Base-by-base conservation (phyloP, 2,113 vertebrate genomes). In the Puntigrus tetrazona region DNA sequence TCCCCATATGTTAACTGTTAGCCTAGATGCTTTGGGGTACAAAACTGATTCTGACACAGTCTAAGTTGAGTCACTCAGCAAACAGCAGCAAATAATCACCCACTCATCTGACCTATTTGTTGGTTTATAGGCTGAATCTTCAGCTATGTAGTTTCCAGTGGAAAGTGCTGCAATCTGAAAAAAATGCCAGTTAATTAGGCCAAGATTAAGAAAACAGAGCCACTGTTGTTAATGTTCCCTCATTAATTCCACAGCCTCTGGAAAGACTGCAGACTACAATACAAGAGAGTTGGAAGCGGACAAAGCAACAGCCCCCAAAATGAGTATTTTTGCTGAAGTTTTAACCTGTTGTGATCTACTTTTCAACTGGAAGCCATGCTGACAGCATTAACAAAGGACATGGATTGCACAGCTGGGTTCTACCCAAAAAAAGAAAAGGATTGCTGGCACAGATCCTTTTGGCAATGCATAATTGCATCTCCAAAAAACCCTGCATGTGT, bases 161-260 rank as follows among this genome's bases (percentile, higher is more conserved):
- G 84, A 86, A 89, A 82, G 78, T 67, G 77, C 52, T 76, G 73
- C 82, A 77, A 83, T 81, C 80, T 83, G 55, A 57, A 52, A 25
- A 88, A 41, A 83, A 81, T 84, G 86, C 84, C 82, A 84, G 86
- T 85, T 91, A 92, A 93, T 88, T 90, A 89, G 87, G 88, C 84
- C 82, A 90, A 87, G 85, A 90, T 78, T 65, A 84, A 86, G 78
- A 86, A 89, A 86, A 92, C 87, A 76, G 85, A 16, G 59, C 43
- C 76, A 72, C 69, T 84, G 84, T 82, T 50, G n/a, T 91, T 90
- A 85, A 91, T 88, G 89, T 85, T 72, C 78, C 85, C 86, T 89
- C 84, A 89, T 92, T 93, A 91, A 89, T 90, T 87, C n/a, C 81
- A 61, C 43, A 78, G 86, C 89, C 83, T 86, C 20, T 38, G 89